Conservation (phyloP, 2,888 invertebrate genomes). For the Leptopilina myrica region DNA sequence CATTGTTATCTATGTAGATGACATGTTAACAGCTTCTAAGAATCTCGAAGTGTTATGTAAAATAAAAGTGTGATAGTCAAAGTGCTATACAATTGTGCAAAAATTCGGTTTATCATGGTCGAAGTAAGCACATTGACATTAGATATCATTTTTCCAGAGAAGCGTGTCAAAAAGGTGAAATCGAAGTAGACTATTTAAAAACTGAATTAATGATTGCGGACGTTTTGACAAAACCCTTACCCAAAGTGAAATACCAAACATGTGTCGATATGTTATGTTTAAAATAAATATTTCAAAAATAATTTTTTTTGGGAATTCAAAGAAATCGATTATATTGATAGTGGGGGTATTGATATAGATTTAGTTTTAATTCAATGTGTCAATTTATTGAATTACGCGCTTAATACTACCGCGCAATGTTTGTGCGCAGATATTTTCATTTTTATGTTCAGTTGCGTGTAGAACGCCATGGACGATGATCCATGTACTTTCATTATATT, state of each 20-base stretch:
- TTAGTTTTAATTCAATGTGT: background rate
- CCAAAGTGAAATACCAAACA: background rate
- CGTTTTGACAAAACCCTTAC: constrained; percentile 41
- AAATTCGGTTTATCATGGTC: constrained; percentile 48
- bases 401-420: background rate
- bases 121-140: constrained; percentile 55
- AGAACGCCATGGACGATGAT: too few species aligned
- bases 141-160: constrained; percentile 48
- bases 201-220: constrained; percentile 48
- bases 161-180: constrained; percentile 46
- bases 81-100: constrained; percentile 40
- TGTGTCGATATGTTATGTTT: background rate
- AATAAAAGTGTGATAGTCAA: constrained; percentile 43
- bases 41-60: constrained; percentile 12
- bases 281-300: background rate
- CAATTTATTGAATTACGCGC: background rate
- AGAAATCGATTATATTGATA: background rate
- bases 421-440: too few species aligned
- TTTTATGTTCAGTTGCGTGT: too few species aligned
- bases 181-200: constrained; percentile 46
- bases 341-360: background rate
- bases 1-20: constrained; percentile 49
- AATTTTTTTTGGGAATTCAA: background rate
- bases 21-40: constrained; percentile 45
- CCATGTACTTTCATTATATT: too few species aligned